phyloP scores from a whole-genome alignment of 2,888 invertebrate species.

The Notodonta ziczac region DNA sequence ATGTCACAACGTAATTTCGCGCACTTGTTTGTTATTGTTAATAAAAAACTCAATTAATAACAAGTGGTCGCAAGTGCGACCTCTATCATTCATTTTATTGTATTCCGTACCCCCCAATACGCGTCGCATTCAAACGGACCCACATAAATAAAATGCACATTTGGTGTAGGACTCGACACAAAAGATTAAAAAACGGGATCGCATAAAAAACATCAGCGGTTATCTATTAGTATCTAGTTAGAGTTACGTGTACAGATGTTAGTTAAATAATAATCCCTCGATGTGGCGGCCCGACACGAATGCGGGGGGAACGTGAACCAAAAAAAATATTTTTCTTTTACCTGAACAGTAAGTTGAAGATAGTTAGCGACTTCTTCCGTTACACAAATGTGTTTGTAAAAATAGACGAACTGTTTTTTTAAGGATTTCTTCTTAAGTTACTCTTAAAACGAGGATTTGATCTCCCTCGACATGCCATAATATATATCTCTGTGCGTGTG shows the following conservation, averaged over 20 bases:
- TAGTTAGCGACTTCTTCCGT: slow-evolving; percentile 49
- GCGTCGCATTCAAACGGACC: slow-evolving; percentile 56
- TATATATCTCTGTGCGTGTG: slow-evolving; percentile 7
- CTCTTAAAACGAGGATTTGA: background rate
- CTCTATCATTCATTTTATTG: slow-evolving; percentile 70
- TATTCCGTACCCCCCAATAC: slow-evolving; percentile 44
- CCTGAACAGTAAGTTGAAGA: slow-evolving; percentile 47
- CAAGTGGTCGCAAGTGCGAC: slow-evolving; percentile 78
- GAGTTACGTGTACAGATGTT: slow-evolving; percentile 80
- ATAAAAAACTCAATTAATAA: slow-evolving; percentile 74
- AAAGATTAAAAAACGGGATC: slow-evolving; percentile 74
- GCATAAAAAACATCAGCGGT: slow-evolving; percentile 82
- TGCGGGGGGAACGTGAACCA: slow-evolving; percentile 40
- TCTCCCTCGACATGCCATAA: background rate
- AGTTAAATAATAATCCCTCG: slow-evolving; percentile 76
- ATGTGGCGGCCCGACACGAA: slow-evolving; percentile 44
- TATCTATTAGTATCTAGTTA: slow-evolving; percentile 84
- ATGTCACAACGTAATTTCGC: slow-evolving; percentile 31
- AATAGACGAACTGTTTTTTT: slow-evolving; percentile 24
- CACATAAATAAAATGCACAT: slow-evolving; percentile 79
- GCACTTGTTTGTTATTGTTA: slow-evolving; percentile 59
- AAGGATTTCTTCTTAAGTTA: background rate
- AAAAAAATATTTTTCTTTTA: slow-evolving; percentile 58
- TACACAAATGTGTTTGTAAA: slow-evolving; percentile 45
- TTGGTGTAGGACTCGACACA: slow-evolving; percentile 73